Base-by-base conservation (phyloP, 1,140 invertebrate species). In the Aphis gossypii region DNA sequence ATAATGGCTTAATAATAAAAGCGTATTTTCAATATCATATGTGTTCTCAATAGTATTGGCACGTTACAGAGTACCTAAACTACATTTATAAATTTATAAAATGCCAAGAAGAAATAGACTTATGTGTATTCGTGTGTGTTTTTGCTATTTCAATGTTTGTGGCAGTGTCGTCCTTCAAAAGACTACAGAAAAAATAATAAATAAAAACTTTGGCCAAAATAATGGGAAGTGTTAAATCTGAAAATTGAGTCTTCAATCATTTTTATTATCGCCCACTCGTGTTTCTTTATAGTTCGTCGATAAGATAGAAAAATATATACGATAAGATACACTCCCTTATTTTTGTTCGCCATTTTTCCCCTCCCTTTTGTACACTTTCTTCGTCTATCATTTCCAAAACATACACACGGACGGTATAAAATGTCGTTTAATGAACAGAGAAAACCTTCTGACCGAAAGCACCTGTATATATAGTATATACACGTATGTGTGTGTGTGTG, bases 371-470 rank as follows among this genome's bases (percentile, higher is more conserved):
- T 7, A 35, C 44, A 25, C 46, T 56, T 25, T 25, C 68, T 56
- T 14, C 35, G 46, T 93, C 92, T 86, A 21, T 84, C 46, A 41
- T 92, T 92, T 82, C 46, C 91, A 84, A 46, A 54, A 54, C 48
- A 41, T 38, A 92, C 25, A 83, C 76, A 83, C 60, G 68, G 60
- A 83, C 90, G 90, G 91, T 93, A 93, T 93, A 84, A 93, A 93
- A 93, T 93, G 92, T 93, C 92, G 92, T 93, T 93, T 93, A 93
- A 93, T 93, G 92, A 93, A 93, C 92, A 86, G 82, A 93, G 92
- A 93, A 93, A 93, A 93, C 82, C 92, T 93, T 93, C 92, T 86
- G 92, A 93, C 92, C 92, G 46, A 93, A 54, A 54, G 92, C 35
- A 93, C 92, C 92, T 93, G 82, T 92, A 83, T 92, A 84, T 91